Evolutionary conservation across 2,888 invertebrate species (phyloP), one percentile per base, ranked within the genome.

Genomic region (Cosmopolites sordidus): DNA sequence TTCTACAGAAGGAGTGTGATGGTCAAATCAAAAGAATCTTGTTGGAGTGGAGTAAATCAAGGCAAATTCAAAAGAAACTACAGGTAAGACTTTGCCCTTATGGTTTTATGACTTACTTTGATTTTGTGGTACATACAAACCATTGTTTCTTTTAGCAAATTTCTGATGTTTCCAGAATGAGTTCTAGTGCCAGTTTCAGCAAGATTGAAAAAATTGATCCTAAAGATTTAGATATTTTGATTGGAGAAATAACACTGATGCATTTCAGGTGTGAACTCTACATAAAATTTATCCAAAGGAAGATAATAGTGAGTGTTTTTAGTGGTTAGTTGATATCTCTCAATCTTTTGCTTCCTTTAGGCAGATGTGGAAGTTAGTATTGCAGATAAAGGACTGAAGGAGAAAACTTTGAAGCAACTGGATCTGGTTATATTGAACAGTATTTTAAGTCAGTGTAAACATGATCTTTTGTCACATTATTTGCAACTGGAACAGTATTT

Each of bases 401-500:
- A 72, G 29, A 69, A 69, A 15, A 74, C 77, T 58, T 59, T 78
- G 1, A 76, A 78, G 61, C 53, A 57, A 9, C 74, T 87, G 29
- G 87, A 90, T 59, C 75, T 78, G 43, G 76, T 88, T 47, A 78
- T 93, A 15, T 79, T 80, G 22, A 82, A 84, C 54, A 88, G 89
- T 56, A 86, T 83, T 65, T 75, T 87, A 57, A 89, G 83, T 60
- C 81, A 85, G 17, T 83, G 83, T 40, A 88, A 90, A 75, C 92
- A 92, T 68, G 89, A 90, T 63, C 70, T 92, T 16, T 79, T 98
- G 1, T 89, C 92, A 30, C 84, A 87, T 57, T 99, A 99, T 75
- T 82, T 98, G 47, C 80, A 88, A 15, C 78, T 98, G 62, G 99
- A 99, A 73, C 88, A 93, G 69, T 97, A 89, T 73, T 98, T 94